Evolutionary conservation across 1,140 invertebrate species (phyloP).

Genomic region (Nebria ingens): DNA sequence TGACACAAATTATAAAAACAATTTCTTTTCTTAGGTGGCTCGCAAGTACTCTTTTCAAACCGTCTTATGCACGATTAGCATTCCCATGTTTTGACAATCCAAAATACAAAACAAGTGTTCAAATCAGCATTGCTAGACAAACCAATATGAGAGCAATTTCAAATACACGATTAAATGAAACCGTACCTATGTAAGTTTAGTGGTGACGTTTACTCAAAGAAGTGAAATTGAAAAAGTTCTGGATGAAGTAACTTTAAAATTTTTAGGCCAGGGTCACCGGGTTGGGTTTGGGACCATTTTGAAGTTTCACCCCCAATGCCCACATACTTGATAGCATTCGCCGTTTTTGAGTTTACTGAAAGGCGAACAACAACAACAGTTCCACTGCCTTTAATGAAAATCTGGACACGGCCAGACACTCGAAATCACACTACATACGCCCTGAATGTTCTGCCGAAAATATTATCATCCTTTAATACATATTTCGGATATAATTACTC

Average conservation of each 20-base stretch:
- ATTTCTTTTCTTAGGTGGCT: conserved; percentile 36
- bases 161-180: conserved; percentile 32
- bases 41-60: conserved; percentile 49
- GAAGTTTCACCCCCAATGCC: conserved; percentile 46
- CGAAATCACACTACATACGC: conserved; percentile 42
- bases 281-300: conserved; percentile 40
- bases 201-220: background rate
- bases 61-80: conserved; percentile 46
- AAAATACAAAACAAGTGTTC: conserved; percentile 43
- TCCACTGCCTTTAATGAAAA: conserved; percentile 30
- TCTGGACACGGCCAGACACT: conserved; percentile 47
- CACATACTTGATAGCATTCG: conserved; percentile 51
- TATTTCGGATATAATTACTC: conserved; percentile 49
- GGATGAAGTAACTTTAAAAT: conserved; percentile 4
- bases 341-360: conserved; percentile 43
- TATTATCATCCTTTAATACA: conserved; percentile 43
- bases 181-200: conserved; percentile 26
- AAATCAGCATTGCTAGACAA: conserved; percentile 32
- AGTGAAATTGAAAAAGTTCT: conserved; percentile 22
- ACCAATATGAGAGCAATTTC: conserved; percentile 28
- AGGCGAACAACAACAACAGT: background rate
- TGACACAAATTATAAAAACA: background rate
- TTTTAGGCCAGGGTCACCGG: conserved; percentile 25
- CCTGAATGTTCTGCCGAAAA: conserved; percentile 39
- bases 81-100: conserved; percentile 69